phyloP scores from a whole-genome alignment of 2,797 vertebrate genomes.

The Acanthurus tractus region DNA sequence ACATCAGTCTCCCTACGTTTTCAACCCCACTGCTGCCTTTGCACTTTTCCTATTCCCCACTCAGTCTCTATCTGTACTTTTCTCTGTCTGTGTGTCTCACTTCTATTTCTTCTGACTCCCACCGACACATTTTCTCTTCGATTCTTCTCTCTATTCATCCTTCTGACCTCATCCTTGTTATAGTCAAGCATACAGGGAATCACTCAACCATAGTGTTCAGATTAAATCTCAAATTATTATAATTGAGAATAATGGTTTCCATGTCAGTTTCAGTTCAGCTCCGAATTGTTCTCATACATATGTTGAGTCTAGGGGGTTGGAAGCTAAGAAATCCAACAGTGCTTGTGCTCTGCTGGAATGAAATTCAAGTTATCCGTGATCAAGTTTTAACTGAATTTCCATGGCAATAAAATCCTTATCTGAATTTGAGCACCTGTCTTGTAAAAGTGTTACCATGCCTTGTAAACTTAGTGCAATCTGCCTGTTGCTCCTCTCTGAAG shows the following conservation, averaged over 20 bases:
- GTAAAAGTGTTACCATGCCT: slow-evolving; percentile 34
- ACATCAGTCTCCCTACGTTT: slow-evolving; percentile 44
- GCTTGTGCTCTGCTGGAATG: slow-evolving; percentile 19
- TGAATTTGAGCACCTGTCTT: slow-evolving; percentile 59
- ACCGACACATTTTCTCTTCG: slow-evolving; percentile 56
- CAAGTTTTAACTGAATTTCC: slow-evolving; percentile 38
- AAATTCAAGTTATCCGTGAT: slow-evolving; percentile 49
- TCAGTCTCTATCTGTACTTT: slow-evolving; percentile 41
- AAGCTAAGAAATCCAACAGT: slow-evolving; percentile 38
- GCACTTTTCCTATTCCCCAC: slow-evolving; percentile 25
- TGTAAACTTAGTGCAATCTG: slow-evolving; percentile 29
- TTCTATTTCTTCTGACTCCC: slow-evolving; percentile 53
- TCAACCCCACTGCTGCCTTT: slow-evolving; percentile 11
- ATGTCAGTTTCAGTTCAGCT: slow-evolving; percentile 79
- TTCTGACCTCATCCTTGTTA: slow-evolving; percentile 72
- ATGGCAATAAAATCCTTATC: slow-evolving; percentile 47
- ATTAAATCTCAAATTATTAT: slow-evolving; percentile 84
- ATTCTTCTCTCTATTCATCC: slow-evolving; percentile 55
- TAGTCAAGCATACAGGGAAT: slow-evolving; percentile 70
- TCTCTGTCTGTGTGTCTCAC: slow-evolving; percentile 43
- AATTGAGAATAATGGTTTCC: slow-evolving; percentile 84
- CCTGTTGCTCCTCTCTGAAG: slow-evolving; percentile 2
- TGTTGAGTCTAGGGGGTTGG: slow-evolving; percentile 50
- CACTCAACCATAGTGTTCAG: slow-evolving; percentile 79
- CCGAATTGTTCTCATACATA: slow-evolving; percentile 70